Evolutionary conservation across 2,888 invertebrate species (phyloP).

Genomic region (Macrosiphum euphorbiae): DNA sequence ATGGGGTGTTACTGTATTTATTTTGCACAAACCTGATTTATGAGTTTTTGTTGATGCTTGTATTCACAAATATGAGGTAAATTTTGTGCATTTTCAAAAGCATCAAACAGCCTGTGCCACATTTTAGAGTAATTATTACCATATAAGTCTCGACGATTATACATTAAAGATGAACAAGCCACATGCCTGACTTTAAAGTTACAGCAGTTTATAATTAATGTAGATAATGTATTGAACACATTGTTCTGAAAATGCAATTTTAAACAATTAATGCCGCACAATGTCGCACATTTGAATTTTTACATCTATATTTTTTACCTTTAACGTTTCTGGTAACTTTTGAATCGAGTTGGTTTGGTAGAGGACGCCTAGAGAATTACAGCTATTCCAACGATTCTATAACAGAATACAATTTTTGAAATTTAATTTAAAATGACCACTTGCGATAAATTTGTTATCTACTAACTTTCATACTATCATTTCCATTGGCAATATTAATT

Average conservation of each 20-base stretch:
- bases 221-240: slow-evolving; percentile 78
- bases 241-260: slow-evolving; percentile 71
- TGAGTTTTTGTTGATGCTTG: slow-evolving; percentile 86
- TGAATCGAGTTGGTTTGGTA: slow-evolving; percentile 51
- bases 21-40: slow-evolving; percentile 76
- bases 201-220: slow-evolving; percentile 79
- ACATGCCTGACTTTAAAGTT: slow-evolving; percentile 93
- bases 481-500: slow-evolving; percentile 52
- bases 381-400: slow-evolving; percentile 62
- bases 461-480: slow-evolving; percentile 59
- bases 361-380: slow-evolving; percentile 50
- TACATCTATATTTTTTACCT: slow-evolving; percentile 17
- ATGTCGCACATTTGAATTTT: neutral
- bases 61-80: slow-evolving; percentile 87
- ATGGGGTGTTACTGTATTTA: neutral
- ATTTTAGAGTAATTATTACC: slow-evolving; percentile 75
- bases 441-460: neutral
- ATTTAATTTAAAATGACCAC: neutral
- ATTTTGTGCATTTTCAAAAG: slow-evolving; percentile 83
- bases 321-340: slow-evolving; percentile 48
- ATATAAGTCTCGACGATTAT: slow-evolving; percentile 77
- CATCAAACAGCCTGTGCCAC: slow-evolving; percentile 81
- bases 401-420: neutral
- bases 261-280: neutral
- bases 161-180: slow-evolving; percentile 82